These are phyloP conservation scores for Chrosomus eos DNA, from an alignment of 2,797 vertebrate genomes.

Conservation along the genomic window DNA sequence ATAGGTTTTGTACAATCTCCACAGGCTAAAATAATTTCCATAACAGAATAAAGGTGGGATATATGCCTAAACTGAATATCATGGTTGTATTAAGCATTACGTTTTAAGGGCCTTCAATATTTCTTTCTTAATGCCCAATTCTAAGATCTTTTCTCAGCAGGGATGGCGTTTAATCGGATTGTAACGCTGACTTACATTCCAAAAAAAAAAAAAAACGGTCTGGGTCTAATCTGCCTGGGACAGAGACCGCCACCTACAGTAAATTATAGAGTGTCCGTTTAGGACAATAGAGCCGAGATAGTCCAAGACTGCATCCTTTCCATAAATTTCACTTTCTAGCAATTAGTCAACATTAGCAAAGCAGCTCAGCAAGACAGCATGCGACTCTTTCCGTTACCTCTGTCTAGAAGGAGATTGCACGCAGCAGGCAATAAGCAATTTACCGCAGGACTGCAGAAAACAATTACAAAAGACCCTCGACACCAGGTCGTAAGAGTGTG, in stretches of 20 bases:
- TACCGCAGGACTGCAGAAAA: neutral
- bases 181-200: constrained; percentile 54
- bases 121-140: constrained; percentile 32
- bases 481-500: neutral
- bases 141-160: constrained; percentile 29
- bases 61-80: neutral
- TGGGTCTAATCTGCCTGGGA: constrained; percentile 54
- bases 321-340: constrained; percentile 38
- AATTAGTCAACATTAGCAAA: constrained; percentile 22
- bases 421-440: constrained; percentile 10
- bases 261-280: neutral
- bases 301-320: constrained; percentile 22
- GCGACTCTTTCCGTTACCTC: constrained; percentile 20
- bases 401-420: constrained; percentile 27
- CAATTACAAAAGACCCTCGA: neutral
- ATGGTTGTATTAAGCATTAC: neutral
- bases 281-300: constrained; percentile 16
- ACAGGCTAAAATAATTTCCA: neutral
- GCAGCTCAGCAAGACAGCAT: neutral
- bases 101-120: neutral
- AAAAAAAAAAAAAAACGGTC: constrained; percentile 28
- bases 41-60: neutral
- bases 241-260: constrained; percentile 20
- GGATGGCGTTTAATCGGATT: constrained; percentile 60
- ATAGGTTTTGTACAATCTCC: neutral